Evolutionary conservation across 2,888 invertebrate genomes (phyloP).

Genomic region (Eretmocerus hayati): DNA sequence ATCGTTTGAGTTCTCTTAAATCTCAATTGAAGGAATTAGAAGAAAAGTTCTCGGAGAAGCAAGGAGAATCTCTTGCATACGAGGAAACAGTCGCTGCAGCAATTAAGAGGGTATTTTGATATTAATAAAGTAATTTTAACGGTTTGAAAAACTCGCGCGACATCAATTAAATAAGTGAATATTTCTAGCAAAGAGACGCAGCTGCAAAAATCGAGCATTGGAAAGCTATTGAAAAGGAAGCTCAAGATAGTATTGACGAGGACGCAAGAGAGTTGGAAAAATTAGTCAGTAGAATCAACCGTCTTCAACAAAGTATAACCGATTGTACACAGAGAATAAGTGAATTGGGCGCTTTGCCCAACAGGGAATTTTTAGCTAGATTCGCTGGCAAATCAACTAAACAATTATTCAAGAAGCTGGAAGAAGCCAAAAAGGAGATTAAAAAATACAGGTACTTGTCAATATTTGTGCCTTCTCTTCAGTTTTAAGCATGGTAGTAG

Average conservation of each 20-base stretch:
- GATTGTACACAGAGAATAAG: not conserved
- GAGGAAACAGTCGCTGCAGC: too few species aligned
- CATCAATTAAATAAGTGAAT: too few species aligned
- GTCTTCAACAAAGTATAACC: not conserved
- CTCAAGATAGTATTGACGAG: not conserved
- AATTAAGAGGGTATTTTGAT: too few species aligned
- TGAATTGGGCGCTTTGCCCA: not conserved
- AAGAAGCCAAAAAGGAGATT: slow-evolving; percentile 90
- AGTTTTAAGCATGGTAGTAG: too few species aligned
- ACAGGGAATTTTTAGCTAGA: not conserved
- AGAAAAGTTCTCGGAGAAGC: too few species aligned
- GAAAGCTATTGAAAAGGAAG: slow-evolving; percentile 64
- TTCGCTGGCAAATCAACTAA: slow-evolving; percentile 50
- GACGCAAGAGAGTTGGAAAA: not conserved
- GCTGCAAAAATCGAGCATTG: slow-evolving; percentile 43
- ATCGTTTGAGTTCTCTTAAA: too few species aligned
- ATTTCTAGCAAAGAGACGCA: not conserved
- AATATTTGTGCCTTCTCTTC: too few species aligned
- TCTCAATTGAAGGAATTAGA: too few species aligned
- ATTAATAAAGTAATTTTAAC: too few species aligned
- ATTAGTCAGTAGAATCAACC: not conserved
- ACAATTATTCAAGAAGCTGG: slow-evolving; percentile 89
- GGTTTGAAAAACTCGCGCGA: too few species aligned
- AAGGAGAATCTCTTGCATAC: too few species aligned
- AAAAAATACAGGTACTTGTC: slow-evolving; percentile 70